phyloP scores from a whole-genome alignment of 2,113 vertebrate species.

The Centropristis striata region DNA sequence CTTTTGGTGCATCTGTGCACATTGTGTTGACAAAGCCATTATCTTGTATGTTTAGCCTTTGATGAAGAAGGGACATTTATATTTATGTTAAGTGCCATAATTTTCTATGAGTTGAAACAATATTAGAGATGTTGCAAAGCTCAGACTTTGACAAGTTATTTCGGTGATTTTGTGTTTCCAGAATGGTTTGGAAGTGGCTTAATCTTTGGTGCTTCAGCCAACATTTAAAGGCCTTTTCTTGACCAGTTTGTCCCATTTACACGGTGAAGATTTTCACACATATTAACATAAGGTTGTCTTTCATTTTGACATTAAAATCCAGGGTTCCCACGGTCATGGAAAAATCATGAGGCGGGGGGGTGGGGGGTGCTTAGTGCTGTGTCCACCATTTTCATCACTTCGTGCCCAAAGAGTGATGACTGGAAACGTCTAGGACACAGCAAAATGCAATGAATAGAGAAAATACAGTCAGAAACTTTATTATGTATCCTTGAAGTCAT shows the following conservation, averaged over 20 bases:
- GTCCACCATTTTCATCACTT: too few relatives aligned
- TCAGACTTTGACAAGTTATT: neutral
- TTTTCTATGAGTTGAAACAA: conserved; percentile 13
- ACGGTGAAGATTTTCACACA: conserved; percentile 17
- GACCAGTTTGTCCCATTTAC: neutral
- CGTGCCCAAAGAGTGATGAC: too few relatives aligned
- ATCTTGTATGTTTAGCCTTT: neutral
- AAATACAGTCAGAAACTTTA: too few relatives aligned
- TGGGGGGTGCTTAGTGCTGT: too few relatives aligned
- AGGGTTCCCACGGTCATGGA: too few relatives aligned
- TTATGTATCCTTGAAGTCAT: too few relatives aligned
- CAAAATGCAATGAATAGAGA: too few relatives aligned
- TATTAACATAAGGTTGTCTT: neutral
- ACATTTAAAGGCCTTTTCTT: conserved; percentile 42
- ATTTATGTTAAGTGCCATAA: conserved; percentile 44
- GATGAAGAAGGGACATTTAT: conserved; percentile 40
- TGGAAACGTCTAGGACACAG: too few relatives aligned
- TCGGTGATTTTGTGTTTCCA: conserved; percentile 19
- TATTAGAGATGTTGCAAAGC: conserved; percentile 9
- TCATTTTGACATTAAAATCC: neutral
- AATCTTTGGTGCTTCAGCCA: conserved; percentile 50
- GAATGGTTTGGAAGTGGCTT: conserved; percentile 18
- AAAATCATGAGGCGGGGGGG: too few relatives aligned
- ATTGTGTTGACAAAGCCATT: conserved; percentile 25
- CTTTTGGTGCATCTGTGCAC: conserved; percentile 7